These are phyloP conservation scores for Drosophila merina DNA, from an alignment of 2,888 invertebrate genomes.

Conservation along the genomic window DNA sequence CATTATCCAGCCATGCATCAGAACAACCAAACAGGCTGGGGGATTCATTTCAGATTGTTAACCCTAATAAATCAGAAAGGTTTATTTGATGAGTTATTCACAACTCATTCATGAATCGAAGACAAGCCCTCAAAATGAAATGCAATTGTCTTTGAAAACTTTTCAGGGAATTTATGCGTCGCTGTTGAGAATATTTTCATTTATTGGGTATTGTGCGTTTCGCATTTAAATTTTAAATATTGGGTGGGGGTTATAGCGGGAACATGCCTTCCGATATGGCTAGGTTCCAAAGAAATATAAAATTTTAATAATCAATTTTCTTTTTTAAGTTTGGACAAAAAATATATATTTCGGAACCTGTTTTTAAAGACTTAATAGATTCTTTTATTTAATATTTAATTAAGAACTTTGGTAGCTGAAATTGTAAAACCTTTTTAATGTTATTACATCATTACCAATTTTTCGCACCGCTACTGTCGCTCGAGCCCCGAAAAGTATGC, in stretches of 20 bases:
- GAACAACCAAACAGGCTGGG: conserved; percentile 10
- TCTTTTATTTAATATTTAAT: too few relatives aligned
- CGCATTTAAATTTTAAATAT: conserved; percentile 27
- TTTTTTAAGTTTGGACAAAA: too few relatives aligned
- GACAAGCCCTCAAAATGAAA: conserved; percentile 23
- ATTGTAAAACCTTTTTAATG: too few relatives aligned
- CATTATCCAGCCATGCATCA: conserved; percentile 14
- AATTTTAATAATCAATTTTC: too few relatives aligned
- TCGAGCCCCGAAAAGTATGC: conserved; percentile 15
- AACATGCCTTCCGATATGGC: too few relatives aligned
- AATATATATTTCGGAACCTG: too few relatives aligned
- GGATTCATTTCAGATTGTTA: conserved; percentile 5
- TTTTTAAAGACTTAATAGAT: too few relatives aligned
- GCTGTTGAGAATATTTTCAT: conserved; percentile 14
- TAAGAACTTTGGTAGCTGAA: too few relatives aligned
- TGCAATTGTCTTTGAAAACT: conserved; percentile 33
- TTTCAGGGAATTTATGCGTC: conserved; percentile 22
- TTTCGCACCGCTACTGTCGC: conserved; percentile 7
- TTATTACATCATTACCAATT: background rate
- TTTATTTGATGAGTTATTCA: conserved; percentile 1
- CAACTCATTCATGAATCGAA: conserved; percentile 11
- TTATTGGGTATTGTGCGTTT: conserved; percentile 20
- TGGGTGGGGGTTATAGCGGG: too few relatives aligned
- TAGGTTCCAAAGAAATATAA: too few relatives aligned
- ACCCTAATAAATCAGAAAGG: conserved; percentile 35